Evolutionary conservation across 2,888 invertebrate genomes (phyloP), one percentile per base, ranked within the genome.

Genomic region (Conchocele bisecta): DNA sequence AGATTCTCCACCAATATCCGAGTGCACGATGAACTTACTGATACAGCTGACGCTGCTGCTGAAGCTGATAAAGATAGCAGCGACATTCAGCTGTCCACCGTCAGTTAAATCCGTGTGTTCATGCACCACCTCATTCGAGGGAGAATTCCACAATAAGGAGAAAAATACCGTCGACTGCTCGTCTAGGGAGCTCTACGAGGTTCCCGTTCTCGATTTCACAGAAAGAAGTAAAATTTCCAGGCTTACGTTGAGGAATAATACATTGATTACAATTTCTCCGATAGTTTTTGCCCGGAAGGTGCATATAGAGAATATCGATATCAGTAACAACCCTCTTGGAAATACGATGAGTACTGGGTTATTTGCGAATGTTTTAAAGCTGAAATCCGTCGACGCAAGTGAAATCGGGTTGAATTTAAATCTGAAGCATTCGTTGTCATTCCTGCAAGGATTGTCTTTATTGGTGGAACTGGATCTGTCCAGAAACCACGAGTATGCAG

Each of bases 311-410:
- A 41, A 51, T 17, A 24, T 77, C 24, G 74, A 77, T 50, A 58
- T 77, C 5, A 77, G 77, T 28, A 42, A 51, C 20, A 77, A 77
- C n/a, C 77, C 77, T 1, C 20, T 74, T 22, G 74, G 68, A 24
- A 68, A 48, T 28, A 51, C 63, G 13, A 20, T 77, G 41, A 58
- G 54, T 5, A 46, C 37, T 1, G 58, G 24, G 3, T 51, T 74
- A 22, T 70, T 77, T n/a, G 59, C 63, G 13, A 54, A 64, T 17
- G 46, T 70, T 13, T 42, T 13, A 37, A 33, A 51, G 5, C 29
- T 77, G 3, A 64, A 68, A 39, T 35, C 51, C 29, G 37, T 77
- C 2, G 61, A 41, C 11, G 58, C 60, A 3, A 59, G 56, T 20
- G 59, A 70, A 6, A 70, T 68, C 22, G 68, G 74, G 3, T 28